Percentiles rank a stretch among this genome's conserved stretches.
Conservation (phyloP, 1,140 invertebrate genomes). For the Drosophila sulfurigaster region DNA sequence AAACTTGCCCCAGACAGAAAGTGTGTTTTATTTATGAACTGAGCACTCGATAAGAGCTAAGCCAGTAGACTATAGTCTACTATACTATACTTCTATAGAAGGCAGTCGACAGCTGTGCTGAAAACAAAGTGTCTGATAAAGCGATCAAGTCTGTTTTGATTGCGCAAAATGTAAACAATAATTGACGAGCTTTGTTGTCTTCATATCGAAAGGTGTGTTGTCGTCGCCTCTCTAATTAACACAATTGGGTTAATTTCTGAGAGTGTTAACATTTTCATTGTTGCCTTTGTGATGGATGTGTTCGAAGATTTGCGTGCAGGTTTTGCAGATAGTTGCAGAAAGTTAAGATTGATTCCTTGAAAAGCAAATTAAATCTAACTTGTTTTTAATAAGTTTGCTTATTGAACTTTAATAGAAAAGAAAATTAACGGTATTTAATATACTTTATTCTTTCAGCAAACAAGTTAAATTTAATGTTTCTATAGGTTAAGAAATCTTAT, state of each 20-base stretch:
- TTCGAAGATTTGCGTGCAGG: not conserved
- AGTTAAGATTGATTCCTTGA: too few species aligned
- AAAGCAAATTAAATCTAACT: too few species aligned
- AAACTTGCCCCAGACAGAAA: constrained; percentile 18
- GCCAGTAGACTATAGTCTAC: not conserved
- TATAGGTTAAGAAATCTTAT: too few species aligned
- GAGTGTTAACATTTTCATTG: not conserved
- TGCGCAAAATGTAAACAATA: constrained; percentile 55
- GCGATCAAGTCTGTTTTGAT: constrained; percentile 4
- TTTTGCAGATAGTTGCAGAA: not conserved
- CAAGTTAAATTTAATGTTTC: too few species aligned
- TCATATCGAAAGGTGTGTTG: constrained; percentile 3
- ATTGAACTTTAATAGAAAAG: too few species aligned
- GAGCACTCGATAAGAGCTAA: constrained; percentile 11
- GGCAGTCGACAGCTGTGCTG: constrained; percentile 5
- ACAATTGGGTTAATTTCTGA: constrained; percentile 57
- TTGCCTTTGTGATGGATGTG: not conserved
- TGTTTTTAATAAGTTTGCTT: too few species aligned
- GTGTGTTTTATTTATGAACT: not conserved
- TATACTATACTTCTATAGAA: not conserved
- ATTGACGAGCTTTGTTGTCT: constrained; percentile 14
- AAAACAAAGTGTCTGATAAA: constrained; percentile 10
- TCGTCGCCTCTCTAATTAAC: constrained; percentile 41
- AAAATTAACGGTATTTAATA: too few species aligned
- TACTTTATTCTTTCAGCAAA: too few species aligned